Evolutionary conservation across 2,888 invertebrate species (phyloP).

Genomic region (Eupithecia inturbata): DNA sequence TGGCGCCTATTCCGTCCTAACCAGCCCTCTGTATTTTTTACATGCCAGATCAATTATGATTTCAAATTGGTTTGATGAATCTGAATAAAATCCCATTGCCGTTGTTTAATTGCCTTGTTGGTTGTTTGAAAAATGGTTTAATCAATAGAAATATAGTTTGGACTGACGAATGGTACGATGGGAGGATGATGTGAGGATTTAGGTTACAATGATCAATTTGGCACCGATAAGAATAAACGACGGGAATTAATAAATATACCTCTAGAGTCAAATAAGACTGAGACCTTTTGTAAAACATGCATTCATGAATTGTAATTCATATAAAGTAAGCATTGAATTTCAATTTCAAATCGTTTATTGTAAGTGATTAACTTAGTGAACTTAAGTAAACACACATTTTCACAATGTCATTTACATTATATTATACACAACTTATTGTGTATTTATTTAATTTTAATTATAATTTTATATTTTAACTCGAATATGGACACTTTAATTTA

Average conservation of each 20-base stretch:
- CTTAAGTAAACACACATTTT: too few relatives aligned
- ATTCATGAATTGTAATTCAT: too few relatives aligned
- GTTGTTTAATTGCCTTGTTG: slow-evolving; percentile 81
- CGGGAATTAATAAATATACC: background rate
- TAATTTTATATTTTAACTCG: too few relatives aligned
- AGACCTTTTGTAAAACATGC: background rate
- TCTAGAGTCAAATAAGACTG: background rate
- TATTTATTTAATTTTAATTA: too few relatives aligned
- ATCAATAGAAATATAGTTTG: slow-evolving; percentile 59
- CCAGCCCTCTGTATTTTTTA: slow-evolving; percentile 81
- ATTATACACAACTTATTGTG: too few relatives aligned
- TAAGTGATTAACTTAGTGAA: too few relatives aligned
- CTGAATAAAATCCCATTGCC: slow-evolving; percentile 82
- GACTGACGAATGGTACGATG: slow-evolving; percentile 25
- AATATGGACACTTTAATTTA: too few relatives aligned
- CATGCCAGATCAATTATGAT: slow-evolving; percentile 83
- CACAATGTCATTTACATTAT: too few relatives aligned
- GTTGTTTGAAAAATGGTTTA: slow-evolving; percentile 77
- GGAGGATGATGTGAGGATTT: slow-evolving; percentile 12
- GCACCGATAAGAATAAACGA: slow-evolving; percentile 1
- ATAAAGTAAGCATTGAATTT: too few relatives aligned
- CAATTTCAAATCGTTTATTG: too few relatives aligned
- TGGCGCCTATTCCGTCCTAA: slow-evolving; percentile 80
- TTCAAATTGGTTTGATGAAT: slow-evolving; percentile 83
- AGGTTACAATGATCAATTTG: slow-evolving; percentile 13